phyloP scores from a whole-genome alignment of 1,140 invertebrate genomes.

The Zaprionus vittiger region DNA sequence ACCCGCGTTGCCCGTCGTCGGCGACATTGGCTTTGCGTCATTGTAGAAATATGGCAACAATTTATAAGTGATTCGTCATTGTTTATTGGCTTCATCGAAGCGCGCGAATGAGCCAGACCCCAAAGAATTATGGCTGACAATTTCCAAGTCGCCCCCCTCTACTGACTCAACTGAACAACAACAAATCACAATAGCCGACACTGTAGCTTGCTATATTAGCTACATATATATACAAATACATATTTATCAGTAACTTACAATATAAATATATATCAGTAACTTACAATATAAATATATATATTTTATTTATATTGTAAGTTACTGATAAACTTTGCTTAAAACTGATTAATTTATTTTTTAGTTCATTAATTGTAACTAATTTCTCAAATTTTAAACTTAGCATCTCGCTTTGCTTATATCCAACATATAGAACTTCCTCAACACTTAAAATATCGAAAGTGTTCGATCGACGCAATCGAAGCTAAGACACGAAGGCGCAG shows the following conservation, averaged over 20 bases:
- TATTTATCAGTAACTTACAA: no score
- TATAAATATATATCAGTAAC: neutral
- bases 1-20: neutral
- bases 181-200: slow-evolving; percentile 37
- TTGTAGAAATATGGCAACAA: slow-evolving; percentile 75
- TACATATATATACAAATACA: neutral
- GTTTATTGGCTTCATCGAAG: slow-evolving; percentile 80
- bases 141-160: slow-evolving; percentile 34
- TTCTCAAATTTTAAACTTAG: no score
- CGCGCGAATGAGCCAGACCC: slow-evolving; percentile 55
- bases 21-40: slow-evolving; percentile 24
- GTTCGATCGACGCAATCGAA: no score
- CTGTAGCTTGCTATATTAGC: neutral
- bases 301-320: neutral
- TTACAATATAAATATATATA: no score
- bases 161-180: slow-evolving; percentile 19
- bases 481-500: no score
- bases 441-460: no score
- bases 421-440: no score
- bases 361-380: neutral
- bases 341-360: neutral
- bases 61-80: slow-evolving; percentile 82
- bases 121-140: slow-evolving; percentile 71
- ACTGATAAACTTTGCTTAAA: neutral
- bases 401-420: no score